Conservation (phyloP, 2,113 vertebrate species). For the Sus scrofa region T2T-Sscrofa CM000818.6:15105001-15105500, state of each 20-base stretch:
- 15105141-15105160: background rate
- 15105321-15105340: background rate
- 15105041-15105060: background rate
- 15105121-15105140: background rate
- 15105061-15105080: background rate
- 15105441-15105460: background rate
- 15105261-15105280: background rate
- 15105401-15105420: background rate
- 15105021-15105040: background rate
- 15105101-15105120: background rate
- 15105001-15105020: background rate
- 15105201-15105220: background rate
- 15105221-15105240: background rate
- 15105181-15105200: background rate
- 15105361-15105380: background rate
- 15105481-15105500: background rate
- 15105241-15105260: background rate
- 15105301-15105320: background rate
- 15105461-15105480: background rate
- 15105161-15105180: constrained; percentile 13
- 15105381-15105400: background rate
- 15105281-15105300: no score
- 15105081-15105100: background rate
- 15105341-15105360: background rate
- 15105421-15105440: background rate